Evolutionary conservation across 2,888 invertebrate genomes (phyloP).

Genomic region (Camptogramma bilineatum): DNA sequence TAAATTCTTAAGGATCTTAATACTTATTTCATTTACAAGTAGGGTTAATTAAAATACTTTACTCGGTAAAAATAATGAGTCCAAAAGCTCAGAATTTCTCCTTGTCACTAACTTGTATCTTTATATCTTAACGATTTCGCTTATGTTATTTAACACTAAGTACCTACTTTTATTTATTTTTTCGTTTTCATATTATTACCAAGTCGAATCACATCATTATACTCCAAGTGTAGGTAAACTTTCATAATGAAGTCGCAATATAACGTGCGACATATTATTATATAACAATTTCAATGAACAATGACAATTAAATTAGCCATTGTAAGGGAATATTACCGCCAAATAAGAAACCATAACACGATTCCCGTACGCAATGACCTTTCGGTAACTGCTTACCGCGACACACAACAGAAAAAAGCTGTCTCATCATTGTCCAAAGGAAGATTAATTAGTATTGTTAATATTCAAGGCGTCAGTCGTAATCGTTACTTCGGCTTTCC

Average conservation of each 20-base stretch:
- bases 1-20: constrained; percentile 44
- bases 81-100: constrained; percentile 50
- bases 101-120: constrained; percentile 42
- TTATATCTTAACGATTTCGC: constrained; percentile 29
- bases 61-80: constrained; percentile 48
- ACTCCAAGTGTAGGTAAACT: constrained; percentile 52
- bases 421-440: constrained; percentile 65
- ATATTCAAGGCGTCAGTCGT: constrained; percentile 66
- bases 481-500: constrained; percentile 61
- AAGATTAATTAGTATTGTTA: constrained; percentile 74
- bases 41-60: constrained; percentile 36
- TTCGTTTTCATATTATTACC: constrained; percentile 13
- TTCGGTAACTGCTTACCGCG: constrained; percentile 33
- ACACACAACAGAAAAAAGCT: constrained; percentile 53
- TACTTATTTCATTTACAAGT: constrained; percentile 11
- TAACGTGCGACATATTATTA: constrained; percentile 65
- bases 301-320: constrained; percentile 58
- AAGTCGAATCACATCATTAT: constrained; percentile 56
- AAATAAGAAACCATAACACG: constrained; percentile 39
- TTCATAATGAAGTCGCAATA: constrained; percentile 65
- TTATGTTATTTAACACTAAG: constrained; percentile 48
- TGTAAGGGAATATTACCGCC: constrained; percentile 51
- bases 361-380: constrained; percentile 39
- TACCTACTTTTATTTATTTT: constrained; percentile 4
- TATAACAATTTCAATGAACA: constrained; percentile 61